A percentile compares a stretch with the other conserved stretches of the same genome.
Evolutionary conservation across 2,113 vertebrate genomes (phyloP).

Genomic region (Vulpes ferrilata): DNA sequence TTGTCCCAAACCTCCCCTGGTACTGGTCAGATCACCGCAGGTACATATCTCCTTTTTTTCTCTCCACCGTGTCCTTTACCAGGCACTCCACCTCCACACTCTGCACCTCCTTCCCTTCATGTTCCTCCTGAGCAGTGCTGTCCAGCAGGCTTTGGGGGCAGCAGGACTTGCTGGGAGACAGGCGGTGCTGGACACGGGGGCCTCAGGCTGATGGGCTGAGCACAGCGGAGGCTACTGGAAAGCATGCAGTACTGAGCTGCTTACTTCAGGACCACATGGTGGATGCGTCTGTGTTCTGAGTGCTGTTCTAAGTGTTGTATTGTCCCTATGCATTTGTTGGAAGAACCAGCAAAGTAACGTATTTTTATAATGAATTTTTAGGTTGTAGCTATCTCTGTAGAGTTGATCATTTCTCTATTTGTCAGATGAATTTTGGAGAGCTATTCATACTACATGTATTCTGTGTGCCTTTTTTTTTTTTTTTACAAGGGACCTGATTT

Average conservation of each 20-base stretch:
- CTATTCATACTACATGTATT: background rate
- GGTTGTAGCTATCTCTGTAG: background rate
- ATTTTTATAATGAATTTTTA: background rate
- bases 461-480: background rate
- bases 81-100: background rate
- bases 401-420: background rate
- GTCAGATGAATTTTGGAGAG: background rate
- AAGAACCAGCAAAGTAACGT: background rate
- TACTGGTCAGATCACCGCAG: background rate
- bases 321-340: background rate
- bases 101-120: background rate
- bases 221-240: background rate
- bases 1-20: background rate
- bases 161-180: background rate
- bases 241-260: too few species aligned
- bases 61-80: background rate
- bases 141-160: background rate
- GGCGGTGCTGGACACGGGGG: accelerated
- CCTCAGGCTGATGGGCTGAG: background rate
- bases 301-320: background rate
- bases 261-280: background rate
- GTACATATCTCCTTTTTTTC: background rate
- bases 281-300: background rate
- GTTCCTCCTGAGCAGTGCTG: background rate
- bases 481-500: background rate